These are phyloP conservation scores for Brachionus angularis DNA, from an alignment of 1,140 invertebrate species.

Conservation along the genomic window DNA sequence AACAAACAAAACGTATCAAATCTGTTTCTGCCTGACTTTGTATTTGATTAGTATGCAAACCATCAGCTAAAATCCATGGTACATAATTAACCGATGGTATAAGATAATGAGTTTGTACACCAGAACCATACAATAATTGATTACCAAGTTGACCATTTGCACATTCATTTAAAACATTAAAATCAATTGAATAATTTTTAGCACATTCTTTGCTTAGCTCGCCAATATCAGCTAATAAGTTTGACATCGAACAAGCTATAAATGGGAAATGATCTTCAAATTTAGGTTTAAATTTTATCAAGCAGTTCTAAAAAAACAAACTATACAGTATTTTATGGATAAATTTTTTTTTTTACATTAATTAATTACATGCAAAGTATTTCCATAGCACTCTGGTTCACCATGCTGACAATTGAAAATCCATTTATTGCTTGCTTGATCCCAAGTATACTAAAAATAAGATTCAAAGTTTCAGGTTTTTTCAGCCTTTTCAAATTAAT, in stretches of 20 bases:
- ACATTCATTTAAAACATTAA: neutral
- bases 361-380: constrained; percentile 22
- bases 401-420: constrained; percentile 33
- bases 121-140: constrained; percentile 22
- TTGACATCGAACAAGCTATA: constrained; percentile 23
- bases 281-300: neutral
- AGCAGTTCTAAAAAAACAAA: constrained; percentile 33
- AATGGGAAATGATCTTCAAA: constrained; percentile 42
- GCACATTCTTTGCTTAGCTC: neutral
- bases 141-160: constrained; percentile 3
- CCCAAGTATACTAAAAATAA: constrained; percentile 13
- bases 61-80: constrained; percentile 21
- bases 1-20: constrained; percentile 26
- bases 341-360: neutral
- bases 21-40: constrained; percentile 7
- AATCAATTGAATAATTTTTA: constrained; percentile 8
- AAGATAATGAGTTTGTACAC: constrained; percentile 11
- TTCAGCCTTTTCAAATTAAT: constrained; percentile 19
- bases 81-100: constrained; percentile 27
- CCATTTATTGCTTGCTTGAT: neutral
- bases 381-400: constrained; percentile 31
- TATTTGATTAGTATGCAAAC: neutral
- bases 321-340: neutral
- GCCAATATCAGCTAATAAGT: neutral
- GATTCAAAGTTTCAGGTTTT: neutral